Evolutionary conservation across 2,888 invertebrate genomes (phyloP).

Genomic region (Acleris literana): DNA sequence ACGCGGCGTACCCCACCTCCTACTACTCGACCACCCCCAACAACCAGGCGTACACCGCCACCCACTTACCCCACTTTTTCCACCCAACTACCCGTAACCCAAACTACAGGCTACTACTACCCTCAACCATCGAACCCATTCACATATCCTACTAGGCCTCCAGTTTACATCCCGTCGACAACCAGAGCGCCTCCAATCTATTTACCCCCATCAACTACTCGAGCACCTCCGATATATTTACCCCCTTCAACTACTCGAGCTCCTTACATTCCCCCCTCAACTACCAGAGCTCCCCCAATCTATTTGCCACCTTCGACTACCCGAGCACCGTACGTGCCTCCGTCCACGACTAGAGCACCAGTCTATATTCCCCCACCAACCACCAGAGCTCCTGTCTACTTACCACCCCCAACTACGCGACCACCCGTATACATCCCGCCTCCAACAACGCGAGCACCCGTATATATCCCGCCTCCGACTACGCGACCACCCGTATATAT

Average conservation of each 20-base stretch:
- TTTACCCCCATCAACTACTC: constrained; percentile 50
- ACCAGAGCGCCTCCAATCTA: constrained; percentile 46
- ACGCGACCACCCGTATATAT: constrained; percentile 45
- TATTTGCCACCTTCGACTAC: constrained; percentile 53
- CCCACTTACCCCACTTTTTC: constrained; percentile 25
- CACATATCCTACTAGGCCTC: constrained; percentile 40
- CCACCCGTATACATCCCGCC: constrained; percentile 45
- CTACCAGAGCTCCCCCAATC: constrained; percentile 44
- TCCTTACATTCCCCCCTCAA: constrained; percentile 39
- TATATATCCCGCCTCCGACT: constrained; percentile 41
- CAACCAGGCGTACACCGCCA: constrained; percentile 36
- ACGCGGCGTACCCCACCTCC: constrained; percentile 36
- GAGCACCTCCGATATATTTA: constrained; percentile 45
- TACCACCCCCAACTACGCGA: constrained; percentile 40
- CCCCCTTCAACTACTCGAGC: constrained; percentile 43
- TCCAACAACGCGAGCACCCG: constrained; percentile 47
- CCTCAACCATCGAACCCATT: constrained; percentile 39
- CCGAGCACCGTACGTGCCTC: constrained; percentile 21
- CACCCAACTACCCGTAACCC: constrained; percentile 31
- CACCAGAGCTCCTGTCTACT: constrained; percentile 41
- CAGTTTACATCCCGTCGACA: constrained; percentile 41
- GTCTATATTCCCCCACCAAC: constrained; percentile 43
- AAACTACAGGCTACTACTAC: constrained; percentile 41
- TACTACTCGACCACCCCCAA: constrained; percentile 34
- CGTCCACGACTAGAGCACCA: constrained; percentile 43